These are phyloP conservation scores for Brachionus angularis DNA, from an alignment of 1,140 invertebrate genomes.

Conservation along the genomic window DNA sequence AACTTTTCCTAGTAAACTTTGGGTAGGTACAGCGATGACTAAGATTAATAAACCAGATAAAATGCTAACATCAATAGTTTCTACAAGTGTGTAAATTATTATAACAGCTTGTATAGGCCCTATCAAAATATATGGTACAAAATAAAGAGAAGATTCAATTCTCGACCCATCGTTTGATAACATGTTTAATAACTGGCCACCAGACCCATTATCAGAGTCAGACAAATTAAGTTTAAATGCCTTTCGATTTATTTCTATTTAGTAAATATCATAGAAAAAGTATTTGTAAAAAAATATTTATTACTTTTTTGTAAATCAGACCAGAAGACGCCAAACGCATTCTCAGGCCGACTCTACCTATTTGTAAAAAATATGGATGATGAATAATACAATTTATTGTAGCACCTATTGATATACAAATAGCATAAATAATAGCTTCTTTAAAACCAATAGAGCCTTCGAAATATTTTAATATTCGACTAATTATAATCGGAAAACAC, in stretches of 20 bases:
- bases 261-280: background rate
- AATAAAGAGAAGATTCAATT: slow-evolving; percentile 36
- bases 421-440: slow-evolving; percentile 1
- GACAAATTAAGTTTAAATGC: slow-evolving; percentile 24
- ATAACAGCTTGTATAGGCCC: slow-evolving; percentile 13
- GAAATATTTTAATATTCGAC: slow-evolving; percentile 37
- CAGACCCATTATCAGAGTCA: background rate
- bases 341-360: slow-evolving; percentile 68
- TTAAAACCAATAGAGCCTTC: background rate
- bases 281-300: background rate
- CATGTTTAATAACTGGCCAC: slow-evolving; percentile 31
- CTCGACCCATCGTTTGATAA: slow-evolving; percentile 25
- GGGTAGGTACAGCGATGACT: background rate
- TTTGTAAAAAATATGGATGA: slow-evolving; percentile 74
- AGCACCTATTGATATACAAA: background rate
- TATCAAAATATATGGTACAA: slow-evolving; percentile 10
- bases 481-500: slow-evolving; percentile 13
- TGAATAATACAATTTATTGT: slow-evolving; percentile 64
- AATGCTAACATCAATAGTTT: slow-evolving; percentile 27
- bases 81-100: background rate
- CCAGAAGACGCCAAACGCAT: slow-evolving; percentile 72
- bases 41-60: slow-evolving; percentile 37
- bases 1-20: slow-evolving; percentile 25
- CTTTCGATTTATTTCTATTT: background rate
- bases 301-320: slow-evolving; percentile 74